A percentile compares a stretch with the other conserved stretches of the same genome.
These are phyloP conservation scores for Cordilura impudica DNA, from an alignment of 2,888 invertebrate species.

Conservation along the genomic window DNA sequence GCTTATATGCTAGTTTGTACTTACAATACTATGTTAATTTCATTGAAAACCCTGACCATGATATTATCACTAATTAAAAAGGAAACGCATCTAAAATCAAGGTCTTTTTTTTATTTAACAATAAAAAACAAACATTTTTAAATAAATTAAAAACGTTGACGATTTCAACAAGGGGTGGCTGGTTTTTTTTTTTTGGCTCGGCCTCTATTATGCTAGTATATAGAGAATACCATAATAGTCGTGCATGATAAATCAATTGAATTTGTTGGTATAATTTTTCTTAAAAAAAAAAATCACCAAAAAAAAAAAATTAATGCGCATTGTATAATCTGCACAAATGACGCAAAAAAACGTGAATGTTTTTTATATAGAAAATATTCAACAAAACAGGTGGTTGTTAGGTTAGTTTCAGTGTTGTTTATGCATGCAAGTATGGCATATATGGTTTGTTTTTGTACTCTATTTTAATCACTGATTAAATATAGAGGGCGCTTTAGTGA, in stretches of 20 bases:
- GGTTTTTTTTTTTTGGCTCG: constrained; percentile 11
- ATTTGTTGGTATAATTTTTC: constrained; percentile 4
- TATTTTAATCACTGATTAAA: constrained; percentile 50
- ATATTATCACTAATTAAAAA: constrained; percentile 1
- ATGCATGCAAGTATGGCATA: not conserved
- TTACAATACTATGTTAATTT: not conserved
- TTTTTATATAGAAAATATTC: constrained; percentile 2
- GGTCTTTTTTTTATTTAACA: constrained; percentile 34
- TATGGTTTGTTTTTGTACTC: not conserved
- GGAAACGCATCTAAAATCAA: constrained; percentile 16
- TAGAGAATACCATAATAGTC: not conserved
- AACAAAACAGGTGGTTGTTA: constrained; percentile 35
- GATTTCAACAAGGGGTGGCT: constrained; percentile 35
- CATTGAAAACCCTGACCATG: constrained; percentile 43
- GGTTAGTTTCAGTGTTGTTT: not conserved
- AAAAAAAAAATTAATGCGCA: constrained; percentile 6
- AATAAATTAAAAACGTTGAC: constrained; percentile 47
- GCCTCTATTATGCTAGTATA: not conserved
- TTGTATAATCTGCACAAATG: constrained; percentile 10
- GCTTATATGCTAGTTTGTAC: too few species aligned
- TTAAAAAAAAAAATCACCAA: not conserved
- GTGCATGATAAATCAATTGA: constrained; percentile 41
- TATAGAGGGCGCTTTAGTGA: constrained; percentile 38
- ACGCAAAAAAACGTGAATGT: constrained; percentile 20
- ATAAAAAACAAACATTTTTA: constrained; percentile 42